Conservation (phyloP, 2,113 vertebrate genomes). For the Cebus imitator region DNA sequence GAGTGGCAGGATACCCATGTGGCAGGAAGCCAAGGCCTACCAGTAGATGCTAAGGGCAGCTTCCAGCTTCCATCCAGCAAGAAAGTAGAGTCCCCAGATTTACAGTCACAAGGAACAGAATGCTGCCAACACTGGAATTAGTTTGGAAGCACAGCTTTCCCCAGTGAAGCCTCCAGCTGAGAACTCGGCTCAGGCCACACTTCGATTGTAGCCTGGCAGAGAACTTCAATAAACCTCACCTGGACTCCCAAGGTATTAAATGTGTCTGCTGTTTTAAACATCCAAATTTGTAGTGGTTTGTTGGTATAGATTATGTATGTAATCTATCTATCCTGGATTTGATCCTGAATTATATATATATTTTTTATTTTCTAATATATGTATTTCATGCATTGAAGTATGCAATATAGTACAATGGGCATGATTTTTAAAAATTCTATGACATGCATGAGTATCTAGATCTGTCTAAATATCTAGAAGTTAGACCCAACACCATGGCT, state of each 20-base stretch:
- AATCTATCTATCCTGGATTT: too few relatives aligned
- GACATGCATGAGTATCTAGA: not conserved
- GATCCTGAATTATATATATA: not conserved
- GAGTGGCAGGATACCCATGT: rapidly evolving
- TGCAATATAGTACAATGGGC: not conserved
- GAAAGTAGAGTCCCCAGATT: not conserved
- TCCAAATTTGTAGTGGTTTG: not conserved
- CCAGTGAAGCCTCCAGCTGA: not conserved
- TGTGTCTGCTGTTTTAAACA: not conserved
- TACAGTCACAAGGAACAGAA: not conserved
- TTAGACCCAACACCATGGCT: too few relatives aligned
- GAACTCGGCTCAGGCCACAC: not conserved
- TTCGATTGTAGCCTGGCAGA: not conserved
- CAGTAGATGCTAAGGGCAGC: rapidly evolving
- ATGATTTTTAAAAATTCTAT: not conserved
- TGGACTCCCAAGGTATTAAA: not conserved
- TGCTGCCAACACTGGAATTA: not conserved
- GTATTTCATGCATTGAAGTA: not conserved
- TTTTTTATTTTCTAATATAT: not conserved
- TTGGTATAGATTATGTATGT: not conserved
- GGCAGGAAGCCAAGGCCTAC: not conserved
- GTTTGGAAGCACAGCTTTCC: not conserved
- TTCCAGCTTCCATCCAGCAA: not conserved
- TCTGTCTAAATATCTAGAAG: too few relatives aligned
- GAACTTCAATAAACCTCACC: not conserved